Base-by-base conservation (phyloP, 2,113 vertebrate species). In the Aspidoscelis tigris region DNA sequence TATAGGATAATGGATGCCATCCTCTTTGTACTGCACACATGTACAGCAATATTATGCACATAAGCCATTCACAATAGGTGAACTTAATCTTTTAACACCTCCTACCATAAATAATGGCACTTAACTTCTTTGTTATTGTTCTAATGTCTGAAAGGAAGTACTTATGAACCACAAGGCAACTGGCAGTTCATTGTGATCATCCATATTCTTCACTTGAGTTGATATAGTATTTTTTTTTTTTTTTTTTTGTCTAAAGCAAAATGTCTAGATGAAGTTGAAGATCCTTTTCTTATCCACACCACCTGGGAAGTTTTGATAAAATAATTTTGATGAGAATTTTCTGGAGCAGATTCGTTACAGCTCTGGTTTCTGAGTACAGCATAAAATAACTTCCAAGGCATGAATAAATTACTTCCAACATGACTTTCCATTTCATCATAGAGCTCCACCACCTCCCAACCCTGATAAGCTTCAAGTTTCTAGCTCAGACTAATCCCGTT, bases 391-490 rank as follows among this genome's bases (percentile, higher is more conserved):
- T 80, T 76, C 87, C 41, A 68, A 74, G 79, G 71, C 87, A 90
- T 90, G 73, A 92, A 91, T 94, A 92, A 91, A 91, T 87, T 14
- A 91, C 73, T 39, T 75, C 73, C 44, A 33, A 2, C 8, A 44
- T 85, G 86, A 61, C 3, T 89, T 90, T 89, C 91, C 78, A 88
- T 64, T 92, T 92, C 75, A 84, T 43, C 76, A 65, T 80, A 71
- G 86, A 72, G 61, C 50, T 0, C 18, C 84, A 89, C 73, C 81
- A 33, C 80, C 80, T 90, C 39, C 10, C 53, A 88, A 79, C 86
- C 85, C 74, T 96, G 93, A 87, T 80, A 92, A 90, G 86, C 66
- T 43, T 80, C 76, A 87, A 83, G 84, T 75, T 87, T 83, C 88
- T 95, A 92, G 78, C 93, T 88, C 79, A 61, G 26, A 47, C 80